phyloP scores from a whole-genome alignment of 2,797 vertebrate genomes.

The Rhinichthys osculus region DNA sequence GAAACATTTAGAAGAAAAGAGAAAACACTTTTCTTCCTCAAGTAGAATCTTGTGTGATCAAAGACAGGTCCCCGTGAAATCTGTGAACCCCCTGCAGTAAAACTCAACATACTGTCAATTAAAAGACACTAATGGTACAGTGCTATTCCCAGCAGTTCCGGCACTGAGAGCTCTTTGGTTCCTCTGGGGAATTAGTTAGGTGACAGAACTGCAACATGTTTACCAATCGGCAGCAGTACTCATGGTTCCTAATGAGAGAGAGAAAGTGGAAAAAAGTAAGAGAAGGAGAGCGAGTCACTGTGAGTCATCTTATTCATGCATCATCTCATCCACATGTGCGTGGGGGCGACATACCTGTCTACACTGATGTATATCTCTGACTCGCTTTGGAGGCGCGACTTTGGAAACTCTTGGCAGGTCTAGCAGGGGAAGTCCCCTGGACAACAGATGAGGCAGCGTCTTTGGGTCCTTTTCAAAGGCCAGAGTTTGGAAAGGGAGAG shows the following conservation, averaged over 20 bases:
- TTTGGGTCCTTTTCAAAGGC: constrained; percentile 53
- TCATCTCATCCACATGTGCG: constrained; percentile 47
- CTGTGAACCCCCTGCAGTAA: constrained; percentile 74
- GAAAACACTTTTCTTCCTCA: constrained; percentile 30
- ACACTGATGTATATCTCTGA: constrained; percentile 57
- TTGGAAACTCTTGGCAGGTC: constrained; percentile 76
- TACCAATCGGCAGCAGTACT: constrained; percentile 21
- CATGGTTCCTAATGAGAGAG: constrained; percentile 27
- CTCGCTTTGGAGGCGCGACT: constrained; percentile 70
- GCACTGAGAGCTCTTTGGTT: constrained; percentile 19
- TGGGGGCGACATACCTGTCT: constrained; percentile 54
- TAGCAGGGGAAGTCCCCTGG: constrained; percentile 79
- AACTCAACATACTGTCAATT: constrained; percentile 78
- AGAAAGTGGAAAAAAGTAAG: constrained; percentile 13
- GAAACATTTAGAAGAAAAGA: constrained; percentile 45
- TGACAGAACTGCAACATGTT: constrained; percentile 51
- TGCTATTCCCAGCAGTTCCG: constrained; percentile 41
- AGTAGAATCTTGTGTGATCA: constrained; percentile 68
- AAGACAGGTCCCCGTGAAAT: constrained; percentile 70
- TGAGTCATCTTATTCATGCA: constrained; percentile 45
- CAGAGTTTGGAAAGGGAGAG: constrained; percentile 34
- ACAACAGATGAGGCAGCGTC: constrained; percentile 69
- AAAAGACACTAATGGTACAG: constrained; percentile 68
- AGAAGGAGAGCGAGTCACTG: constrained; percentile 43
- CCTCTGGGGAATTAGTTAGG: constrained; percentile 53